Evolutionary conservation across 2,797 vertebrate genomes (phyloP), one percentile per base, ranked within the genome.

Genomic region (Gallinago solitaria): DNA sequence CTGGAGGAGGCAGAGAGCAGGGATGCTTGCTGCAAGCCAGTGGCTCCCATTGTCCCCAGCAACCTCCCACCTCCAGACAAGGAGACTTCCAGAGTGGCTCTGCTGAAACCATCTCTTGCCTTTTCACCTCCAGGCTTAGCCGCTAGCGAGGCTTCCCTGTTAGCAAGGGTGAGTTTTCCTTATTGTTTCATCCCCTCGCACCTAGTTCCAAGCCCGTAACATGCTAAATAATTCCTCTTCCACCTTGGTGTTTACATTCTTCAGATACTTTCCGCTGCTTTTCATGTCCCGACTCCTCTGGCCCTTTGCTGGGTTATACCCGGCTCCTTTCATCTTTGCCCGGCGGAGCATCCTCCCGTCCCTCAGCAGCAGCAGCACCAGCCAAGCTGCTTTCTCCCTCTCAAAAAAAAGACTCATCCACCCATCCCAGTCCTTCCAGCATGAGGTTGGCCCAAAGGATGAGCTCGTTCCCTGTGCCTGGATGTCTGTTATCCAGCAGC

Each of bases 161-260:
- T 43, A 70, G 56, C 81, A 23, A 57, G 90, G 48, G 32, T 17
- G 83, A 89, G 37, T 69, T 95, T 70, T 80, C 60, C 84, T 47
- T 12, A 2, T 83, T 90, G 81, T 48, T 87, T 47, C 96, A 95
- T 95, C 88, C 94, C 64, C 84, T 93, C 33, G 23, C 95, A 95
- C 90, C 95, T 95, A 94, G 86, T 75, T 95, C 86, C 84, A 77
- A 93, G 83, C 89, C 86, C 0, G 1, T 83, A 82, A 93, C 88
- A 50, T 59, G 90, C 88, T 96, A 95, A 95, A 96, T 95, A 95
- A 96, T 95, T 96, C 93, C 88, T 69, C 94, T 96, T 96, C 94
- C 96, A 96, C 96, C 94, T 96, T 97, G 64, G 78, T 95, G 95
- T 97, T 96, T 96, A 96, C 95, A 96, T 96, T 97, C 96, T 97